These are phyloP conservation scores for Steinernema khuongi DNA, from an alignment of 1,140 invertebrate species.

Conservation along the genomic window DNA sequence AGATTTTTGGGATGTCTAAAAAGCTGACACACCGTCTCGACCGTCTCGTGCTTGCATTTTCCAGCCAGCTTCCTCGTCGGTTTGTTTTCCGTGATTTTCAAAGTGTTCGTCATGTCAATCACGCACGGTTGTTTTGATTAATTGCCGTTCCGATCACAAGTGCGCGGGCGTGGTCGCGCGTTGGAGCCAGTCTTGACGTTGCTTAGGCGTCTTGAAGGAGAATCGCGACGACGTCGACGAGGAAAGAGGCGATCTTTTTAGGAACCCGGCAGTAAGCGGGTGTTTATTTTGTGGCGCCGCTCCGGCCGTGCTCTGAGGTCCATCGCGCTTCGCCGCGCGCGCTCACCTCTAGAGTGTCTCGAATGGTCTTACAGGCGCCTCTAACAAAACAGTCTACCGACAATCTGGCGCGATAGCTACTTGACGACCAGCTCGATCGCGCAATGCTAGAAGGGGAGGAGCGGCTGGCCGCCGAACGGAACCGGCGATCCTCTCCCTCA, in stretches of 20 bases:
- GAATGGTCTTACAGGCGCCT: slow-evolving; percentile 14
- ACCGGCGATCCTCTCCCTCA: background rate
- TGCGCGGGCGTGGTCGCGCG: no score
- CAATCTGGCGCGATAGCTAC: slow-evolving; percentile 16
- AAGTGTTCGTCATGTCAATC: background rate
- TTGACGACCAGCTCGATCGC: background rate
- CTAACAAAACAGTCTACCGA: slow-evolving; percentile 15
- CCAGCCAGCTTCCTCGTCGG: no score
- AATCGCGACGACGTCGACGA: no score
- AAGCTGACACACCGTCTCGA: no score
- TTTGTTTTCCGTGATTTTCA: background rate
- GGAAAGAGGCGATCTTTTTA: slow-evolving; percentile 10
- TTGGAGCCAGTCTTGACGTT: no score
- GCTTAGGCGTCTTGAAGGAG: no score
- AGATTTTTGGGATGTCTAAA: no score
- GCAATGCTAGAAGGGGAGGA: background rate
- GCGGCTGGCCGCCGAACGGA: background rate
- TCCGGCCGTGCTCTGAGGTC: background rate
- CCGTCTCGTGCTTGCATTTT: no score
- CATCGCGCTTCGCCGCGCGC: background rate
- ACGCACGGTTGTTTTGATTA: background rate
- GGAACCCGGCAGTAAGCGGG: slow-evolving; percentile 11
- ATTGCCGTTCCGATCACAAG: no score
- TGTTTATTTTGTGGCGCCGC: slow-evolving; percentile 13
- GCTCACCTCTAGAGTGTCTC: background rate